These are phyloP conservation scores for Carlito syrichta DNA, from an alignment of 2,113 vertebrate genomes.

Conservation along the genomic window DNA sequence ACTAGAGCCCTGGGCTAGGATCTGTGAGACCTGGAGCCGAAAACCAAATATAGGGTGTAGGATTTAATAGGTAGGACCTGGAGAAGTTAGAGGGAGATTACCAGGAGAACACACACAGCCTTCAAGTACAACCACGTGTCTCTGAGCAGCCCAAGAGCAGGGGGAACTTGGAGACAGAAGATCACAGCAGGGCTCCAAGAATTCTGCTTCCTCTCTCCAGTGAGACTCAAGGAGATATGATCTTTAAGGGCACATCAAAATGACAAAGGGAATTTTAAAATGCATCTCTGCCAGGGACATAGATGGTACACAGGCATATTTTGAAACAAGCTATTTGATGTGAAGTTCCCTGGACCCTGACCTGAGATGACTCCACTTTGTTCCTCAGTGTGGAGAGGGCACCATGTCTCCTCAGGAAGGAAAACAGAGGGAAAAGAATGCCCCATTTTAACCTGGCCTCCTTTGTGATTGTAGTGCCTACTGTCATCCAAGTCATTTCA, in stretches of 20 bases:
- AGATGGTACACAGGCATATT: not conserved
- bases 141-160: too few relatives aligned
- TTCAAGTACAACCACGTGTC: not conserved
- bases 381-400: not conserved
- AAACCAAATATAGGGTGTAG: not conserved
- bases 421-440: not conserved
- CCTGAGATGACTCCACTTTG: not conserved
- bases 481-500: conserved; percentile 64
- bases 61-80: not conserved
- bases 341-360: not conserved
- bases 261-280: not conserved
- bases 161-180: too few relatives aligned
- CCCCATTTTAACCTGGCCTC: not conserved
- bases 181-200: accelerated
- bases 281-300: not conserved
- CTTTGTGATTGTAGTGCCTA: conserved; percentile 55
- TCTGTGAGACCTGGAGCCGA: not conserved
- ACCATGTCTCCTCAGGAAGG: not conserved
- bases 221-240: not conserved
- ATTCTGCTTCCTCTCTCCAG: not conserved
- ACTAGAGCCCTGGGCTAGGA: not conserved
- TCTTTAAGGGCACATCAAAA: not conserved
- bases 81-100: not conserved
- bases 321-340: not conserved
- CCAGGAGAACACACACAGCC: not conserved